These are phyloP conservation scores for Alouatta palliata DNA, from an alignment of 2,113 vertebrate genomes.

Conservation along the genomic window DNA sequence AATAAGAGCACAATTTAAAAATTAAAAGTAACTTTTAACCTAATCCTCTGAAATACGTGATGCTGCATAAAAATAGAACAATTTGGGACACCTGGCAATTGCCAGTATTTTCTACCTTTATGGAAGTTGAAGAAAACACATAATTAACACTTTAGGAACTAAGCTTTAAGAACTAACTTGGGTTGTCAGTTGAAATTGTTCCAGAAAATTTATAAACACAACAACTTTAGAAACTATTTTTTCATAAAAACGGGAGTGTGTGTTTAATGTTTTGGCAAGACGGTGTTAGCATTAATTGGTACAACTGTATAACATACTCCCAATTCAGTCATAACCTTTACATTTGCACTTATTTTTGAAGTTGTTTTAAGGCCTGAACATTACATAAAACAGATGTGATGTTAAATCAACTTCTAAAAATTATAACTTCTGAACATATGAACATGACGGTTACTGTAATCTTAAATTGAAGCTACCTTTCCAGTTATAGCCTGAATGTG, in stretches of 20 bases:
- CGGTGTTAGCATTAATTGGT: slow-evolving; percentile 52
- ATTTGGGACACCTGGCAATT: slow-evolving; percentile 70
- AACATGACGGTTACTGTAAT: not conserved
- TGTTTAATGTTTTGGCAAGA: slow-evolving; percentile 63
- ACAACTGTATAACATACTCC: slow-evolving; percentile 52
- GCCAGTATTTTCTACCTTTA: slow-evolving; percentile 72
- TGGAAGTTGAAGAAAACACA: slow-evolving; percentile 68
- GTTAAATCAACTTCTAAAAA: slow-evolving; percentile 10
- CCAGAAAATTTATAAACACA: slow-evolving; percentile 78
- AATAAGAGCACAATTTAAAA: not conserved
- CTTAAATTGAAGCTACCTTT: not conserved
- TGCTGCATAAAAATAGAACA: not conserved
- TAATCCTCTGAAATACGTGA: slow-evolving; percentile 26
- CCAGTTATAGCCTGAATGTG: not conserved
- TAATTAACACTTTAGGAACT: slow-evolving; percentile 76
- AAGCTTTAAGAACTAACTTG: slow-evolving; percentile 59
- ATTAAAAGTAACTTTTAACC: not conserved
- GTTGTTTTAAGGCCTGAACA: slow-evolving; percentile 60
- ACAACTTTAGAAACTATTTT: slow-evolving; percentile 76
- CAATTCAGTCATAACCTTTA: slow-evolving; percentile 49
- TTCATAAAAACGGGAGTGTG: slow-evolving; percentile 55
- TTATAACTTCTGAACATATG: not conserved
- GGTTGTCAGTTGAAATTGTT: slow-evolving; percentile 61
- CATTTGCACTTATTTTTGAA: slow-evolving; percentile 56
- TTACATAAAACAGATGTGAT: slow-evolving; percentile 42